Evolutionary conservation across 2,113 vertebrate genomes (phyloP).

Genomic region (Plestiodon gilberti): DNA sequence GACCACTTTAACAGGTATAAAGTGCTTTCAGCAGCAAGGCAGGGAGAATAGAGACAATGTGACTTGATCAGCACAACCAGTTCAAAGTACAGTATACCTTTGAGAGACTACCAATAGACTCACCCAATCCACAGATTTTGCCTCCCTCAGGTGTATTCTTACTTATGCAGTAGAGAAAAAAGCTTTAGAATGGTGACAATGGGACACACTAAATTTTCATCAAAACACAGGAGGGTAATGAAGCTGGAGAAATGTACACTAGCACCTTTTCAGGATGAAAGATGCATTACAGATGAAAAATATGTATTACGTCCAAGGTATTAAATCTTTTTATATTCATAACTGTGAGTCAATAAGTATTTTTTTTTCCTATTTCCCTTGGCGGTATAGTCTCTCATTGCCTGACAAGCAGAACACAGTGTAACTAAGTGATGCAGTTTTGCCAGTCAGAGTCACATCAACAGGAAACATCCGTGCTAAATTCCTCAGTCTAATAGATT

Average conservation of each 20-base stretch:
- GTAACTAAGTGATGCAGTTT: constrained; percentile 71
- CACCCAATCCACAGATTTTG: neutral
- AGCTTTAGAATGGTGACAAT: neutral
- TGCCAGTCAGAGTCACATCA: constrained; percentile 71
- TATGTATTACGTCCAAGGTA: constrained; percentile 22
- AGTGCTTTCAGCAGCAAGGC: neutral
- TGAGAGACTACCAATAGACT: neutral
- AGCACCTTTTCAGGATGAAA: neutral
- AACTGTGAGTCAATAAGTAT: constrained; percentile 61
- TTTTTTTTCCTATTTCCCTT: constrained; percentile 37
- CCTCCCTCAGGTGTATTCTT: neutral
- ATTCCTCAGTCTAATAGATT: constrained; percentile 72
- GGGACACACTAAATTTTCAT: neutral
- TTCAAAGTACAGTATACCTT: neutral
- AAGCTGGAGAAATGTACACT: neutral
- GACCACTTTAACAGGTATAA: neutral
- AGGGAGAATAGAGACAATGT: neutral
- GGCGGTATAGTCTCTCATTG: constrained; percentile 56
- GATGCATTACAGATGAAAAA: neutral
- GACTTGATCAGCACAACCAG: neutral
- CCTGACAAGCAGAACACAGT: constrained; percentile 66
- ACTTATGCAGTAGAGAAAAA: neutral
- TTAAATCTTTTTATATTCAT: constrained; percentile 37
- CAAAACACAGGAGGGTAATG: neutral
- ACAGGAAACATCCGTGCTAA: constrained; percentile 73